These are phyloP conservation scores for Eumacrocentrus americanus DNA, from an alignment of 2,888 invertebrate species.

Conservation along the genomic window DNA sequence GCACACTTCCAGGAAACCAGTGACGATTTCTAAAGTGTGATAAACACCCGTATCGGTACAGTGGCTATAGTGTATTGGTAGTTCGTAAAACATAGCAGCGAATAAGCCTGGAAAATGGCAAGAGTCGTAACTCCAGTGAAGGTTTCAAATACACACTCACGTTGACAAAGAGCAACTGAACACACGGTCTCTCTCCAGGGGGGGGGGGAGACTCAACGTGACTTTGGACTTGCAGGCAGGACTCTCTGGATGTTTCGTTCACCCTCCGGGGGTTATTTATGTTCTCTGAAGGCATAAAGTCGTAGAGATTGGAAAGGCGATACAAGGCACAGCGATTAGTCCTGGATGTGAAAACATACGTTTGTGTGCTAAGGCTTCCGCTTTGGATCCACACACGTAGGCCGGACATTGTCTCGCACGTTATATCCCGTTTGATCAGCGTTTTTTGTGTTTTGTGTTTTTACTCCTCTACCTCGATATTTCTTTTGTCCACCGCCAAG, in stretches of 20 bases:
- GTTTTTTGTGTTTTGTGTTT: slow-evolving; percentile 14
- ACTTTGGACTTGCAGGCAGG: slow-evolving; percentile 1
- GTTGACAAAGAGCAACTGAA: slow-evolving; percentile 5
- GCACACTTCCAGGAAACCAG: slow-evolving; percentile 9
- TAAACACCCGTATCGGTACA: slow-evolving; percentile 17
- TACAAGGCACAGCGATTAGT: slow-evolving; percentile 14
- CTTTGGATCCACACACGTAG: background rate
- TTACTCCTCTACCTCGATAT: slow-evolving; percentile 11
- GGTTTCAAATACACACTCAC: background rate
- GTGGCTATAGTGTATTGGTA: background rate
- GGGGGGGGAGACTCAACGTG: background rate
- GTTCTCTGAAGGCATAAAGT: background rate
- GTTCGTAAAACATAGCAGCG: background rate
- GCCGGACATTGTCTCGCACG: background rate
- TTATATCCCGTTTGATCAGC: slow-evolving; percentile 9
- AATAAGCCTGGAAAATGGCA: background rate
- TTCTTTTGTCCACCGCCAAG: slow-evolving; percentile 8
- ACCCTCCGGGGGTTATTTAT: slow-evolving; percentile 6
- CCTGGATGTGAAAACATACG: slow-evolving; percentile 17
- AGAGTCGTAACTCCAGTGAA: slow-evolving; percentile 1
- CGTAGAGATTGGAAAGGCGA: background rate
- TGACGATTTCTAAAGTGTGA: slow-evolving; percentile 22
- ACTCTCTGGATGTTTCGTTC: background rate
- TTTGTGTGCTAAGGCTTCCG: slow-evolving; percentile 17
- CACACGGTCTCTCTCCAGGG: background rate